A percentile compares a stretch with the other conserved stretches of the same genome.
phyloP scores from a whole-genome alignment of 1,140 invertebrate species.

The Kradibia gibbosae region DNA sequence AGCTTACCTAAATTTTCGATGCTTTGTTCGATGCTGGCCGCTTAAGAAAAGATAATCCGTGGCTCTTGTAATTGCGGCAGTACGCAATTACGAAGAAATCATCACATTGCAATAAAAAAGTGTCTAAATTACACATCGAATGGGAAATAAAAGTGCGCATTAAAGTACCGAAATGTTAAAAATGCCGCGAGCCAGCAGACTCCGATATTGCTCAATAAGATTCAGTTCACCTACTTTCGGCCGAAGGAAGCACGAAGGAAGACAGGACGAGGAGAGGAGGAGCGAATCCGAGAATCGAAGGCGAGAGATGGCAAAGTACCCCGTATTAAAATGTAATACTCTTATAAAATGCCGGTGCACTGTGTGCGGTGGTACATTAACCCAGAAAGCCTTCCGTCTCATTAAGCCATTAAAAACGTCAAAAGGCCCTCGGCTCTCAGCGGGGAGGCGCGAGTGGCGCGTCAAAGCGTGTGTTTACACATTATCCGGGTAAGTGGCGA shows the following conservation, averaged over 20 bases:
- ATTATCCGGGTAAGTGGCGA: not conserved
- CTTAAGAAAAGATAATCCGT: too few species aligned
- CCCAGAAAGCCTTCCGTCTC: conserved; percentile 34
- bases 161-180: not conserved
- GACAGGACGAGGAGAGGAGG: too few species aligned
- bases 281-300: too few species aligned
- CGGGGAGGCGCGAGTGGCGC: not conserved
- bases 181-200: not conserved
- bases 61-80: not conserved
- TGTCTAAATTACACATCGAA: not conserved
- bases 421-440: not conserved
- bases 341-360: conserved; percentile 32
- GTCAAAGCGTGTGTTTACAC: conserved; percentile 38
- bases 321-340: not conserved
- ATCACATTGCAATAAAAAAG: not conserved
- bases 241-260: not conserved
- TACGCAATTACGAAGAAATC: not conserved
- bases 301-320: too few species aligned
- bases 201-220: conserved; percentile 12
- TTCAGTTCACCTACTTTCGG: conserved; percentile 28
- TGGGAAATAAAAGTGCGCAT: not conserved
- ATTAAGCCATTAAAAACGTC: conserved; percentile 30
- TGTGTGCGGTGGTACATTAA: conserved; percentile 23
- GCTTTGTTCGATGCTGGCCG: too few species aligned
- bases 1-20: too few species aligned